phyloP scores from a whole-genome alignment of 2,888 invertebrate species.

The Lasioglossum zephyrum region DNA sequence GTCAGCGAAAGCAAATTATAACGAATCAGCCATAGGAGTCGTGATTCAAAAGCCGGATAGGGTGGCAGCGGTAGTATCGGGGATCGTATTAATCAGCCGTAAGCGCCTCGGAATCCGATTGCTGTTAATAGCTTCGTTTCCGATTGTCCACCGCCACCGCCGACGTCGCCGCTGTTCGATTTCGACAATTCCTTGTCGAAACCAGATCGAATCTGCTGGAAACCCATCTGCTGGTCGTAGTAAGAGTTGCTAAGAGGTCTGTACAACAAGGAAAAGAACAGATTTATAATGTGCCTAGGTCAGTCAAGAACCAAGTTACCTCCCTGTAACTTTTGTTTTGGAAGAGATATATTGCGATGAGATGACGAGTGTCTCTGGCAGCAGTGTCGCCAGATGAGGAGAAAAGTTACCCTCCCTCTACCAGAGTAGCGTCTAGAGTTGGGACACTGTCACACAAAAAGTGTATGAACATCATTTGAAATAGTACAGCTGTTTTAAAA shows the following conservation, averaged over 20 bases:
- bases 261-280: not conserved
- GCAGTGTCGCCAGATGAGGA: too few relatives aligned
- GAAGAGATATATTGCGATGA: too few relatives aligned
- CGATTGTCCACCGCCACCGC: conserved; percentile 12
- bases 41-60: conserved; percentile 32
- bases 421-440: too few relatives aligned
- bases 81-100: conserved; percentile 50
- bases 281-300: too few relatives aligned
- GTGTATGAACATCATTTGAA: too few relatives aligned
- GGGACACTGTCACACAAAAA: too few relatives aligned
- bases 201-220: not conserved
- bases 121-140: conserved; percentile 46
- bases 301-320: too few relatives aligned
- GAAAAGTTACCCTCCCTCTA: too few relatives aligned
- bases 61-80: conserved; percentile 29
- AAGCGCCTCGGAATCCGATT: conserved; percentile 45
- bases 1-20: conserved; percentile 51
- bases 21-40: conserved; percentile 40
- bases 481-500: too few relatives aligned
- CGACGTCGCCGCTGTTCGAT: not conserved
- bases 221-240: not conserved
- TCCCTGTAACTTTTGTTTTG: too few relatives aligned
- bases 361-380: too few relatives aligned
- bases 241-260: not conserved
- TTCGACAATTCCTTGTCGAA: conserved; percentile 18